Percentiles rank a stretch among this genome's conserved stretches.
Conservation (phyloP, 2,888 invertebrate genomes). For the Seladonia tumulorum region DNA sequence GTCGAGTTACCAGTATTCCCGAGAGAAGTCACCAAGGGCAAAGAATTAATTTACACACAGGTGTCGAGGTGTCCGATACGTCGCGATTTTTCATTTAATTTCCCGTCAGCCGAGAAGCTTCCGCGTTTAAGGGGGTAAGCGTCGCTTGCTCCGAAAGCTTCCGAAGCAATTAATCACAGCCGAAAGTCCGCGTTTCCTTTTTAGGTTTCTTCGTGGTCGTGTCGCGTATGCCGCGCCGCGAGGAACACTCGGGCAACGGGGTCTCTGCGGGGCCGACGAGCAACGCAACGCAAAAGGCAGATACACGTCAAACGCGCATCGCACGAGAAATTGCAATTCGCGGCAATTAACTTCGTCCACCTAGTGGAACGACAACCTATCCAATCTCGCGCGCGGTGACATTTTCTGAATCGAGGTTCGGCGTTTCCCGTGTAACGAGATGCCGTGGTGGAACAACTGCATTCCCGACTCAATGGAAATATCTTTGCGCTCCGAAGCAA, state of each 20-base stretch:
- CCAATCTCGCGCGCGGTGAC: slow-evolving; percentile 56
- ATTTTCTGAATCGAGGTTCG: slow-evolving; percentile 48
- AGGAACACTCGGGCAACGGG: slow-evolving; percentile 20
- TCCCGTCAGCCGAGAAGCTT: not conserved
- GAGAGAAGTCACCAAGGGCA: not conserved
- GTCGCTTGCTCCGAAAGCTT: not conserved
- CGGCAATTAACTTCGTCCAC: slow-evolving; percentile 63
- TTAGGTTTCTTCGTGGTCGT: not conserved
- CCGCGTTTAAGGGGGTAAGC: not conserved
- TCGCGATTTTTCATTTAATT: not conserved
- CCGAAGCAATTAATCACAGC: slow-evolving; percentile 27
- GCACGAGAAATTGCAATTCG: slow-evolving; percentile 57
- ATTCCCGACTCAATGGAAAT: slow-evolving; percentile 7
- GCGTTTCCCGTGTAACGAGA: slow-evolving; percentile 41
- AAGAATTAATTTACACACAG: not conserved
- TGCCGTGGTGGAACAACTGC: slow-evolving; percentile 6
- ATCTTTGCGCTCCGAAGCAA: not conserved
- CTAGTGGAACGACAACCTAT: slow-evolving; percentile 52
- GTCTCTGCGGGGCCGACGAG: slow-evolving; percentile 36
- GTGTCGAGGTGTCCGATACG: not conserved
- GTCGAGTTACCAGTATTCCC: not conserved
- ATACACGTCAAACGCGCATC: slow-evolving; percentile 36
- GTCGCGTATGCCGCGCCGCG: slow-evolving; percentile 19
- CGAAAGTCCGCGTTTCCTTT: slow-evolving; percentile 19
- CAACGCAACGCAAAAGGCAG: slow-evolving; percentile 28